These are phyloP conservation scores for Pterocles orientalis DNA, from an alignment of 2,113 vertebrate species.

Conservation along the genomic window DNA sequence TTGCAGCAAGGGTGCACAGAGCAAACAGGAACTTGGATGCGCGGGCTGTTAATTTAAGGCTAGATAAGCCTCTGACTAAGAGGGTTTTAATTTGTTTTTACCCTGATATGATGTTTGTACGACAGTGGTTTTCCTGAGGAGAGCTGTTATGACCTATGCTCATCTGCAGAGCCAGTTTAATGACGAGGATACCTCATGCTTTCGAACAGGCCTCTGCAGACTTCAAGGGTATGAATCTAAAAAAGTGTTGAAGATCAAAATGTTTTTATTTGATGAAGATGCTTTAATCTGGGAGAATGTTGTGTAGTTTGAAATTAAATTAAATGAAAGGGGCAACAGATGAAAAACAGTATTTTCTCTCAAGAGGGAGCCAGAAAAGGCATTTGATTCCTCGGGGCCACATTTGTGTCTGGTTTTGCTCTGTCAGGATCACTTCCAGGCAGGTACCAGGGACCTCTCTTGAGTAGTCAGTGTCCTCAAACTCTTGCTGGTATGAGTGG, in stretches of 20 bases:
- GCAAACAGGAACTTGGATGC: not conserved
- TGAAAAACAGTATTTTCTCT: not conserved
- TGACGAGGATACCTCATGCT: not conserved
- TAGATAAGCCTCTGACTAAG: slow-evolving; percentile 39
- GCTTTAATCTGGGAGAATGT: not conserved
- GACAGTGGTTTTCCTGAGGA: not conserved
- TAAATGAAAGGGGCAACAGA: not conserved
- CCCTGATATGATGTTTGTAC: not conserved
- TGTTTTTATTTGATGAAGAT: slow-evolving; percentile 14
- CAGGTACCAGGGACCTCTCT: not conserved
- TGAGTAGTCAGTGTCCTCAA: not conserved
- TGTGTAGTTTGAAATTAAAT: not conserved
- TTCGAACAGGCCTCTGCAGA: not conserved
- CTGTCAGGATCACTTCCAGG: not conserved
- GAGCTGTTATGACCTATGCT: not conserved
- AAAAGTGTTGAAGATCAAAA: not conserved
- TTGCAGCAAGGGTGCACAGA: not conserved
- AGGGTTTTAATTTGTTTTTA: not conserved
- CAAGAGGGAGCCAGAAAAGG: not conserved
- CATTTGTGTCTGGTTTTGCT: not conserved
- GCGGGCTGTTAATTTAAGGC: not conserved
- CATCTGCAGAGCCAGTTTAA: not conserved
- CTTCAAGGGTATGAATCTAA: not conserved
- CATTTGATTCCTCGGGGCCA: not conserved
- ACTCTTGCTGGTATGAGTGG: not conserved